phyloP scores from a whole-genome alignment of 2,797 vertebrate species.

The Hemitrygon akajei region DNA sequence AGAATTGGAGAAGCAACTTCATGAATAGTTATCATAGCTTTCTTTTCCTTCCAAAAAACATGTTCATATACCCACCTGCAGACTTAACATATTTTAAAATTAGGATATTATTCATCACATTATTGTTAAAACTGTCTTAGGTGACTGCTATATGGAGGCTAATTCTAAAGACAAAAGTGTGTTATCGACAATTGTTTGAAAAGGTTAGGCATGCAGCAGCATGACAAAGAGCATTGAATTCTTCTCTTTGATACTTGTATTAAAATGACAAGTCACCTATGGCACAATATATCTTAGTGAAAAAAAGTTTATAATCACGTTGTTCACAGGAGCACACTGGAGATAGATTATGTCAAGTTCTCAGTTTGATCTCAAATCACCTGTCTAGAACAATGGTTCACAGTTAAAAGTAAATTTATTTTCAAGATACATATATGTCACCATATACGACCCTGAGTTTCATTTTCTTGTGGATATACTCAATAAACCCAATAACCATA shows the following conservation, averaged over 20 bases:
- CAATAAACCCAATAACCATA: no score
- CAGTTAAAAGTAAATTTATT: no score
- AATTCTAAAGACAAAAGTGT: background rate
- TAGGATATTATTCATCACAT: background rate
- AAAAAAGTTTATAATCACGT: background rate
- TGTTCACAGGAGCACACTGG: background rate
- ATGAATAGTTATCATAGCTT: background rate
- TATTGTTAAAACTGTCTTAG: background rate
- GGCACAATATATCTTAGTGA: background rate
- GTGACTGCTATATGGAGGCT: background rate
- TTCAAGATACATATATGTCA: no score
- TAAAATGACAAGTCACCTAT: background rate
- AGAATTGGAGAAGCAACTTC: background rate
- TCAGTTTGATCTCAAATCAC: background rate
- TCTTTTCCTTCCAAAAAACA: background rate
- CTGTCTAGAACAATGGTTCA: background rate
- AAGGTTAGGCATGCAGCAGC: background rate
- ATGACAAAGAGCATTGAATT: background rate
- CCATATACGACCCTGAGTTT: no score
- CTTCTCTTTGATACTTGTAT: background rate
- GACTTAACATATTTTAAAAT: background rate
- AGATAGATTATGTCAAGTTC: background rate
- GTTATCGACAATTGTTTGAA: background rate
- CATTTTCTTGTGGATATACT: no score
- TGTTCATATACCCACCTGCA: background rate